These are phyloP conservation scores for Chionomys nivalis DNA, from an alignment of 2,113 vertebrate genomes.

Conservation along the genomic window DNA sequence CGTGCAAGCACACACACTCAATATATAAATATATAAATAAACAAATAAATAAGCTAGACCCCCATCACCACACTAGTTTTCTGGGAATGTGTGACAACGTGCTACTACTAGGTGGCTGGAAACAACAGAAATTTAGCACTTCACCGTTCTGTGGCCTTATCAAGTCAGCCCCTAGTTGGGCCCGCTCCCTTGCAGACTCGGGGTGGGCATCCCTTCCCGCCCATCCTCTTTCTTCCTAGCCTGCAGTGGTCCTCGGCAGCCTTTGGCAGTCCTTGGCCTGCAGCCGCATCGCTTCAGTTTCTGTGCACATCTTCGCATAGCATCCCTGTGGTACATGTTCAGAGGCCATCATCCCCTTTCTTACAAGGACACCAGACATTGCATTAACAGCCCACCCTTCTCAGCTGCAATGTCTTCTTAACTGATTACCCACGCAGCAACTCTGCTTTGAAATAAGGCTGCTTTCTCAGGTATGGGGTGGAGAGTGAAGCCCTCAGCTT, in stretches of 20 bases:
- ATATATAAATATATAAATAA: too few relatives aligned
- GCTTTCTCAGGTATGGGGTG: not conserved
- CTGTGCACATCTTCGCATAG: not conserved
- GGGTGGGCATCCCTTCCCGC: fast-evolving
- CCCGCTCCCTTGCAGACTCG: not conserved
- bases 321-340: not conserved
- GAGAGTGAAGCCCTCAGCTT: not conserved
- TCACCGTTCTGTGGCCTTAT: not conserved
- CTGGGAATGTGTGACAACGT: not conserved
- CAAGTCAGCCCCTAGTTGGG: not conserved
- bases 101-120: not conserved
- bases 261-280: not conserved
- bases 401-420: not conserved
- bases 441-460: not conserved
- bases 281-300: not conserved
- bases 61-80: not conserved
- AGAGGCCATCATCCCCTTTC: not conserved
- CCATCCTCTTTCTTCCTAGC: not conserved
- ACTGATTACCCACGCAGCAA: not conserved
- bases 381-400: not conserved
- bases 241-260: not conserved
- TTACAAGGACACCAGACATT: not conserved
- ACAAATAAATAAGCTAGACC: not conserved
- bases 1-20: not conserved
- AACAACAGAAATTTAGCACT: not conserved